Conservation (phyloP, 1,140 invertebrate species). For the Lanistes nyassanus region DNA sequence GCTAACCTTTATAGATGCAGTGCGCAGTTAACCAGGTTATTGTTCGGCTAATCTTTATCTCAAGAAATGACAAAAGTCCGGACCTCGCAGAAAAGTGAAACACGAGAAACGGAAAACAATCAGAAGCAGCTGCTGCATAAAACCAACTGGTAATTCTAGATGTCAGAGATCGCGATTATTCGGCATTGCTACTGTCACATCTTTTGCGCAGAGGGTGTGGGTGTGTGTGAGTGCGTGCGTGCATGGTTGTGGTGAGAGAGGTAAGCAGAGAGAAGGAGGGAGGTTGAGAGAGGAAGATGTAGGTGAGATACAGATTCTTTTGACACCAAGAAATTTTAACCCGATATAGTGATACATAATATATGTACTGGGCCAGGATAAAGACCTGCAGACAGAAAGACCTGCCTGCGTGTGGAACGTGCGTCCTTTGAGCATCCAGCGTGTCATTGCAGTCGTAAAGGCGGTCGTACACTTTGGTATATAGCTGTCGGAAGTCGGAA, state of each 20-base stretch:
- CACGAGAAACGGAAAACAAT: too few species aligned
- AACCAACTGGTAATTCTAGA: too few species aligned
- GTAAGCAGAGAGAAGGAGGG: conserved; percentile 1
- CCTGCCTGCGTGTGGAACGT: not conserved
- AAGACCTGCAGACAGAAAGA: conserved; percentile 1
- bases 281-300: not conserved
- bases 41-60: too few species aligned
- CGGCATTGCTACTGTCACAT: too few species aligned
- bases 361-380: not conserved
- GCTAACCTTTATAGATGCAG: too few species aligned
- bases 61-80: too few species aligned
- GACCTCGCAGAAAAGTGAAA: too few species aligned
- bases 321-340: not conserved
- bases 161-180: too few species aligned
- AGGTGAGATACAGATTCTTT: too few species aligned
- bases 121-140: too few species aligned
- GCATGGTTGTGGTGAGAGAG: not conserved
- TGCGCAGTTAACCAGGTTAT: too few species aligned
- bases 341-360: not conserved
- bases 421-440: not conserved
- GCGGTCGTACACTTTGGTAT: not conserved
- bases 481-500: not conserved
- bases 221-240: conserved; percentile 1
- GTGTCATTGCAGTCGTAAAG: not conserved
- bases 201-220: too few species aligned